Conservation (phyloP, 2,888 invertebrate genomes). For the Helleia helle region DNA sequence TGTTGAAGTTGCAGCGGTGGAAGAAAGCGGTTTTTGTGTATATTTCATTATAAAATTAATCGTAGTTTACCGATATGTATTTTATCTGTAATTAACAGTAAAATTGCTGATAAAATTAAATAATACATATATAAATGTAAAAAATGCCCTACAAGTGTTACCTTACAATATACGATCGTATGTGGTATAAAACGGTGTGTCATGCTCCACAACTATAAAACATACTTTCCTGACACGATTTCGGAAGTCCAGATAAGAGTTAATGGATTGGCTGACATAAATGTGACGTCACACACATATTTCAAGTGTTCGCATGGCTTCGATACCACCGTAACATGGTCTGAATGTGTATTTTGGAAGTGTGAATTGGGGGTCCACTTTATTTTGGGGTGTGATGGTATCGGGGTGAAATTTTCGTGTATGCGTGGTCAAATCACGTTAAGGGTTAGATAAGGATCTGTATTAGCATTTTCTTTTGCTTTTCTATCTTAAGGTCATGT, state of each 20-base stretch:
- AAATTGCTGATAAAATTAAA: too few relatives aligned
- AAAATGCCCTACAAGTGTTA: too few relatives aligned
- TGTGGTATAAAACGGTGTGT: constrained; percentile 29
- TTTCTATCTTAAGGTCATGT: constrained; percentile 64
- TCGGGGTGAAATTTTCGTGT: constrained; percentile 62
- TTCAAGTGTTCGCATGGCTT: constrained; percentile 61
- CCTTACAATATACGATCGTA: too few relatives aligned
- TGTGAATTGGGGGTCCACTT: constrained; percentile 24
- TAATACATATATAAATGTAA: too few relatives aligned
- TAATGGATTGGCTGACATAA: constrained; percentile 73
- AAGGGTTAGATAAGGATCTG: constrained; percentile 49
- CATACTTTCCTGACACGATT: constrained; percentile 57
- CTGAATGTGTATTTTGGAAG: constrained; percentile 17
- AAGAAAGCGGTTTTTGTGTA: too few relatives aligned
- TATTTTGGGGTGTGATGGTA: constrained; percentile 56
- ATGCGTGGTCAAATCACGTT: constrained; percentile 66
- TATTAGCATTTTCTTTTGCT: constrained; percentile 63
- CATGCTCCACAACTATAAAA: constrained; percentile 56
- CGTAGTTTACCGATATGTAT: too few relatives aligned
- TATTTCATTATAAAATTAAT: too few relatives aligned
- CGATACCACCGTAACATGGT: constrained; percentile 31
- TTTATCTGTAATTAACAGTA: too few relatives aligned
- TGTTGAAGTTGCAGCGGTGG: too few relatives aligned
- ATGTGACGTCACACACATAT: constrained; percentile 72
- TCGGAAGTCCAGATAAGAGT: constrained; percentile 67